Evolutionary conservation across 2,113 vertebrate genomes (phyloP), one percentile per base, ranked within the genome.

Genomic region (Stomatorhinus ivindoensis): DNA sequence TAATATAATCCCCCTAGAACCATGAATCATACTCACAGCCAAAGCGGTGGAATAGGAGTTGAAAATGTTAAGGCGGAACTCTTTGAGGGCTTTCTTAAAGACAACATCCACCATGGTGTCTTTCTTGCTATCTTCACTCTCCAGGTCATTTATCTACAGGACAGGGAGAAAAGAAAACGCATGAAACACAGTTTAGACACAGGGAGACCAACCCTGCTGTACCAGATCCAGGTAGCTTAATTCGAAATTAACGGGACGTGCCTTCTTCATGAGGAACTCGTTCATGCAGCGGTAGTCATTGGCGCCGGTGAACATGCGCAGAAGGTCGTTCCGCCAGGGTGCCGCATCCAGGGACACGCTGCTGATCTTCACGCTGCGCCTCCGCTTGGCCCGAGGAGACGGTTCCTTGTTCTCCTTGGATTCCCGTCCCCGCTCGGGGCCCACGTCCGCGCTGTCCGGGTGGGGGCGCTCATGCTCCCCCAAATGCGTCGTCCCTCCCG

Each of bases 261-360:
- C 98, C 97, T 99, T 99, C 94, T 98, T 99, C 95, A 97, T 96
- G 58, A 99, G 97, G 93, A 99, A 99, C 91, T 99, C 98, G 90
- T 99, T 98, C 98, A 99, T 99, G 95, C 97, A 97, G 93, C 96
- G 97, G 95, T 99, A 96, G 95, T 99, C 98, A 0, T 91, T 95
- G 88, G 96, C 94, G 0, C 97, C 97, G 91, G 97, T 96, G 90
- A 99, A 97, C 87, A 99, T 98, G 94, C 97, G 98, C 91, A 97
- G 94, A 0, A 95, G 95, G 44, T 99, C 98, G 0, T 97, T 98
- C 93, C 98, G 97, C 97, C 97, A 98, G 90, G 98, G 97, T 21
- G 95, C 87, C 0, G 97, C 95, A n/a, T 99, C 98, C 91, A 98
- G 93, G 6, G 97, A 93, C 91, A 96, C 96, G 0, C 87, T 98